Conservation (phyloP, 2,888 invertebrate genomes). For the Hecatera dysodea region DNA sequence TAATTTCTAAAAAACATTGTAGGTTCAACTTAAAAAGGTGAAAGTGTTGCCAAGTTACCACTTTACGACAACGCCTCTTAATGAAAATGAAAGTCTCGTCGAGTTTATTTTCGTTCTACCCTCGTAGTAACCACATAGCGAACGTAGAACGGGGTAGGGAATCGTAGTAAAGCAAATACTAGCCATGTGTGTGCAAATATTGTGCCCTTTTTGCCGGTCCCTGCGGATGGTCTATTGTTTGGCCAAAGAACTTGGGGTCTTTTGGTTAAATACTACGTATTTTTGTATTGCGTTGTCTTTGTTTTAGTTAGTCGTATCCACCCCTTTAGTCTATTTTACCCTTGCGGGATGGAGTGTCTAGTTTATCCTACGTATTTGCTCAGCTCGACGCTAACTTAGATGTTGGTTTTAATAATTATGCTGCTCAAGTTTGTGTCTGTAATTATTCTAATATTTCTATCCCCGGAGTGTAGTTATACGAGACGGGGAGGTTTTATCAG, state of each 20-base stretch:
- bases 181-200: conserved; percentile 73
- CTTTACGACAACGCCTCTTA: conserved; percentile 73
- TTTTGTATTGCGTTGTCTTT: conserved; percentile 61
- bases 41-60: conserved; percentile 68
- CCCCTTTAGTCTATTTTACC: conserved; percentile 54
- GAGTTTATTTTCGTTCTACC: conserved; percentile 70
- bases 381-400: conserved; percentile 27
- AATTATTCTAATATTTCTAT: conserved; percentile 45
- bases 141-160: conserved; percentile 72
- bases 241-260: conserved; percentile 66
- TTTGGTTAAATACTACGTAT: conserved; percentile 62
- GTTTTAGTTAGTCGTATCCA: conserved; percentile 55
- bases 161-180: conserved; percentile 81
- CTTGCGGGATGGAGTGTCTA: conserved; percentile 44
- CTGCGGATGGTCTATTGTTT: conserved; percentile 78
- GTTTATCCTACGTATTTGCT: conserved; percentile 37
- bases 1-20: conserved; percentile 36
- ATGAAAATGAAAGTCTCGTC: conserved; percentile 72
- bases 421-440: conserved; percentile 40
- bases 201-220: conserved; percentile 76
- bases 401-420: conserved; percentile 44
- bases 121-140: conserved; percentile 67
- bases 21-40: conserved; percentile 47
- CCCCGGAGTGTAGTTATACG: conserved; percentile 9
- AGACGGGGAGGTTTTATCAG: conserved; percentile 19